Percentiles rank a stretch among this genome's conserved stretches.
Evolutionary conservation across 2,888 invertebrate species (phyloP).

Genomic region (Pterostichus niger): DNA sequence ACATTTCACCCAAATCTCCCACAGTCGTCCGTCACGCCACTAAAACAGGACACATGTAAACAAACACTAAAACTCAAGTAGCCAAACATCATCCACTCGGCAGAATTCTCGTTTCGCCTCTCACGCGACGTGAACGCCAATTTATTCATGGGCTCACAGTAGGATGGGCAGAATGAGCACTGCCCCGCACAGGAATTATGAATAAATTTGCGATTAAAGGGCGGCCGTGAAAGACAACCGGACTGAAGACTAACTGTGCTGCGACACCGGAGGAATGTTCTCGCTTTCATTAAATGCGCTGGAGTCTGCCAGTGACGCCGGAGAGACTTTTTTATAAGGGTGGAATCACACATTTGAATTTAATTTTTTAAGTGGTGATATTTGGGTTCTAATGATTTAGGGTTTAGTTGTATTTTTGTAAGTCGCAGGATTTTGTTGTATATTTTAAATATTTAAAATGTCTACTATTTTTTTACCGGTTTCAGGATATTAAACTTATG

Average conservation of each 20-base stretch:
- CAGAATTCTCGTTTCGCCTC: conserved; percentile 4
- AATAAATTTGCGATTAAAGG: conserved; percentile 56
- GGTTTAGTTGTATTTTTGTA: too few relatives aligned
- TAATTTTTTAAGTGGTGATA: not conserved
- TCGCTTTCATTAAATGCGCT: conserved; percentile 28
- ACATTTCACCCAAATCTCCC: not conserved
- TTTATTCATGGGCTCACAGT: conserved; percentile 47
- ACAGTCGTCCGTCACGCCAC: not conserved
- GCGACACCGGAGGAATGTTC: conserved; percentile 22
- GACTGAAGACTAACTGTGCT: conserved; percentile 12
- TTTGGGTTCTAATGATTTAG: too few relatives aligned
- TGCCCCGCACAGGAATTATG: conserved; percentile 48
- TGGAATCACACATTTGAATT: not conserved
- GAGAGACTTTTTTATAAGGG: not conserved
- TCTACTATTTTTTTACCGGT: too few relatives aligned
- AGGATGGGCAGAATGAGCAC: conserved; percentile 1
- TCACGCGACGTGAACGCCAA: conserved; percentile 34
- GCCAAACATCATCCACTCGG: conserved; percentile 20
- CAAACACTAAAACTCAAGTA: conserved; percentile 41
- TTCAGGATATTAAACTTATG: too few relatives aligned
- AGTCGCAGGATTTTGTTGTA: too few relatives aligned
- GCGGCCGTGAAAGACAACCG: conserved; percentile 2
- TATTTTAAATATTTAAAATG: too few relatives aligned
- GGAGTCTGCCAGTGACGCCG: not conserved
- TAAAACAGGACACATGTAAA: conserved; percentile 31